Percentiles rank a stretch among this genome's conserved stretches.
Evolutionary conservation across 2,797 vertebrate genomes (phyloP).

Genomic region (Propithecus perrieri): DNA sequence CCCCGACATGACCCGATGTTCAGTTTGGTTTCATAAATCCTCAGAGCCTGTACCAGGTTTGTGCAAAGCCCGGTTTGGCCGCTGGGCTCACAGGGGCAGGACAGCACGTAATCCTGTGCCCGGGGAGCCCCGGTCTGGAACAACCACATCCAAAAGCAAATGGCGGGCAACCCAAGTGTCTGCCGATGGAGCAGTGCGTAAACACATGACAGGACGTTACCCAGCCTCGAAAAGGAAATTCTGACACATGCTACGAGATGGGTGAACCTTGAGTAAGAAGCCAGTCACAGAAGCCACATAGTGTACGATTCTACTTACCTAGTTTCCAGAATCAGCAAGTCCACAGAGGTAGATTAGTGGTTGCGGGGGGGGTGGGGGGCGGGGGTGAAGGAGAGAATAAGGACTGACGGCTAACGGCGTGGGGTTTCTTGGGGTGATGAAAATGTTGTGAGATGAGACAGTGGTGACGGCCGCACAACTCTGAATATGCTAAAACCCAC

Average conservation of each 20-base stretch:
- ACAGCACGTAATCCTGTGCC: not conserved
- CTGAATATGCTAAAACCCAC: not conserved
- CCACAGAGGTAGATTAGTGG: not conserved
- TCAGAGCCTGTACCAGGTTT: not conserved
- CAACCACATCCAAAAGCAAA: not conserved
- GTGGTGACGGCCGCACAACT: not conserved
- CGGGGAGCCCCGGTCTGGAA: not conserved
- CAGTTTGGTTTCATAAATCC: not conserved
- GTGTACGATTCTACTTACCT: fast-evolving
- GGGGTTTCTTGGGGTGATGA: not conserved
- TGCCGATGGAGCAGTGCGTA: fast-evolving
- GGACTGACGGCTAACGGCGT: not conserved
- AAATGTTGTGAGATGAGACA: not conserved
- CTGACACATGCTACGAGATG: fast-evolving
- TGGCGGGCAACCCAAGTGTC: not conserved
- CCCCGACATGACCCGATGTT: not conserved
- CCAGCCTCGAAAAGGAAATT: not conserved
- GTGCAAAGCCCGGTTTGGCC: not conserved
- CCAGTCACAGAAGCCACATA: not conserved
- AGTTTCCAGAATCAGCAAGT: not conserved
- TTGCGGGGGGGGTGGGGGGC: not conserved
- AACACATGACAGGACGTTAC: fast-evolving
- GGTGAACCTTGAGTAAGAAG: not conserved
- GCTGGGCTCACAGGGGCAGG: not conserved
- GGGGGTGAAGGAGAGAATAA: not conserved